These are phyloP conservation scores for Conus canariensis DNA, from an alignment of 2,888 invertebrate species.

Conservation along the genomic window DNA sequence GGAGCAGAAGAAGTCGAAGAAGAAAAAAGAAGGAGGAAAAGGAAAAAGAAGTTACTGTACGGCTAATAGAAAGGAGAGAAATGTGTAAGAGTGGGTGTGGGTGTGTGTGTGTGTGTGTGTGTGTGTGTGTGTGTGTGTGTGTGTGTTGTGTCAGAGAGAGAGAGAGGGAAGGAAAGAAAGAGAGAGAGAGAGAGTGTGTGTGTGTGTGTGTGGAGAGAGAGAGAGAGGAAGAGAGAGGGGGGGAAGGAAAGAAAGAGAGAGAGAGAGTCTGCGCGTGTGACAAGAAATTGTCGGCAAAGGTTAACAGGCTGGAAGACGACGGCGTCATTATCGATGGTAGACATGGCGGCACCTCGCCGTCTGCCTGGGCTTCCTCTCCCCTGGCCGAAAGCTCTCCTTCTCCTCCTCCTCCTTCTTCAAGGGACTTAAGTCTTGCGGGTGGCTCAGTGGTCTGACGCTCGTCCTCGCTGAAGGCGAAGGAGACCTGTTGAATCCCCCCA, in stretches of 20 bases:
- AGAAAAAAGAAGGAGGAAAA: background rate
- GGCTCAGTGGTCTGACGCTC: no score
- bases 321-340: constrained; percentile 30
- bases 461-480: no score
- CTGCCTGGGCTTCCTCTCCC: background rate
- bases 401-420: no score
- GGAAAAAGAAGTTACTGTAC: background rate
- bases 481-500: no score
- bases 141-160: background rate
- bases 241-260: no score
- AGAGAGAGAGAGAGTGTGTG: background rate
- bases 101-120: constrained; percentile 5
- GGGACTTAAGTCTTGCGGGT: no score
- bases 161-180: no score
- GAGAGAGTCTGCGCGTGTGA: background rate
- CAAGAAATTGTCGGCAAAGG: constrained; percentile 22
- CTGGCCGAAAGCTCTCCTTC: no score
- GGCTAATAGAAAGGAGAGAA: background rate
- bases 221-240: no score
- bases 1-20: background rate
- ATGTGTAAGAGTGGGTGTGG: background rate
- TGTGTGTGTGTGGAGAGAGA: background rate
- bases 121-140: constrained; percentile 18
- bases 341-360: constrained; percentile 14
- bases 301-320: constrained; percentile 19